Percentiles rank a stretch among this genome's conserved stretches.
These are phyloP conservation scores for Homarus gammarus DNA, from an alignment of 2,888 invertebrate genomes.

Conservation along the genomic window DNA sequence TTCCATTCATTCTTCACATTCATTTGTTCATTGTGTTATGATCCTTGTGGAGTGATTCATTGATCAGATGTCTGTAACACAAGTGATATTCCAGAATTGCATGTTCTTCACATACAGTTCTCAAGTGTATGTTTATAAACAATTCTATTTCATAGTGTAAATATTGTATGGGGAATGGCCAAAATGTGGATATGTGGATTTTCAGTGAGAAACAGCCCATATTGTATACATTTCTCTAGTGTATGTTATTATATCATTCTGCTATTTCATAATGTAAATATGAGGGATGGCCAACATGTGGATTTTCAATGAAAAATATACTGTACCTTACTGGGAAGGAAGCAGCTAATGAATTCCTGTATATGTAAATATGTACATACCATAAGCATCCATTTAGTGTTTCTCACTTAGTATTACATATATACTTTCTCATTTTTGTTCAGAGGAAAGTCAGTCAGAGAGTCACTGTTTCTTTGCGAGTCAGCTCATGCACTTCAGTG, in stretches of 20 bases:
- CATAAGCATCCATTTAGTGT: constrained; percentile 9
- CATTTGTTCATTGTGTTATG: too few relatives aligned
- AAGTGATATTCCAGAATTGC: constrained; percentile 31
- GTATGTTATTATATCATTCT: background rate
- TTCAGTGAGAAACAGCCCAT: constrained; percentile 29
- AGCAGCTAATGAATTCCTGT: constrained; percentile 15
- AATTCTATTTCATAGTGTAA: constrained; percentile 27
- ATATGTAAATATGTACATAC: constrained; percentile 23
- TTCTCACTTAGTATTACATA: background rate
- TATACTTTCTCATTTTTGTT: background rate
- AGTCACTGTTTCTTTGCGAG: background rate
- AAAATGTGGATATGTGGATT: constrained; percentile 13
- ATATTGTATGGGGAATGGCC: constrained; percentile 17
- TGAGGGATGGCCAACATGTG: background rate
- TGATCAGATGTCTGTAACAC: background rate
- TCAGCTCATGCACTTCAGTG: background rate
- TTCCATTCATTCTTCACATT: too few relatives aligned
- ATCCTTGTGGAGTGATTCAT: too few relatives aligned
- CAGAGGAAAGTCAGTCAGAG: too few relatives aligned
- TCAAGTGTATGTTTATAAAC: too few relatives aligned
- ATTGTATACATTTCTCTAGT: constrained; percentile 3
- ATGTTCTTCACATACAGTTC: background rate
- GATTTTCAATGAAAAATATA: constrained; percentile 35
- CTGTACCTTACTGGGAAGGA: constrained; percentile 30
- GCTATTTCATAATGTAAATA: constrained; percentile 29